A percentile compares a stretch with the other conserved stretches of the same genome.
phyloP scores from a whole-genome alignment of 2,888 invertebrate genomes.

The Malthinus flaveolus region DNA sequence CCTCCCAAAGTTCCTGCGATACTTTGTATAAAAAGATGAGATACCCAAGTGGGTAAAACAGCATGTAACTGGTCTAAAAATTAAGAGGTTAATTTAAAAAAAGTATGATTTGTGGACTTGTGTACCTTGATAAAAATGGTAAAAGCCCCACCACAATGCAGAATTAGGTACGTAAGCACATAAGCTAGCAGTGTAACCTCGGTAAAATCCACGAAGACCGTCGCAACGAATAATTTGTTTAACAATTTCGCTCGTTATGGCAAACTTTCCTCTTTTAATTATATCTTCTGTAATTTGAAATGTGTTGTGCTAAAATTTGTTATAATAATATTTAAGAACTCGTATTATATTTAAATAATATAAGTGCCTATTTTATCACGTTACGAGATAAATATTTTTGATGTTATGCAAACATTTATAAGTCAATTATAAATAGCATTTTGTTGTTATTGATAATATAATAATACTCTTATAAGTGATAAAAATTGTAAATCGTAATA shows the following conservation, averaged over 20 bases:
- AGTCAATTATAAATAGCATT: background rate
- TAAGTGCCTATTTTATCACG: too few species aligned
- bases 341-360: too few species aligned
- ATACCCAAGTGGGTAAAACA: constrained; percentile 74
- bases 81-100: constrained; percentile 10
- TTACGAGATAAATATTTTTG: too few species aligned
- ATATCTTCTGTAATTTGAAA: constrained; percentile 70
- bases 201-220: constrained; percentile 87
- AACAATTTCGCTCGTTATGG: constrained; percentile 75
- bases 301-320: constrained; percentile 63
- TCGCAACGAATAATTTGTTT: constrained; percentile 77
- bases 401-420: too few species aligned
- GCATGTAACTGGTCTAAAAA: constrained; percentile 74
- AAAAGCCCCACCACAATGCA: constrained; percentile 97
- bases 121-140: constrained; percentile 89
- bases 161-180: constrained; percentile 95
- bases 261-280: constrained; percentile 62
- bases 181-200: constrained; percentile 90
- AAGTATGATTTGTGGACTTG: background rate
- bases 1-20: constrained; percentile 91
- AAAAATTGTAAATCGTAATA: too few species aligned
- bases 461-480: background rate
- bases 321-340: too few species aligned
- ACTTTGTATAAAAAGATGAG: constrained; percentile 84
- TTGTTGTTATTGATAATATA: background rate